phyloP scores from a whole-genome alignment of 1,140 invertebrate species.

The Pseudomyrmex pallidus region DNA sequence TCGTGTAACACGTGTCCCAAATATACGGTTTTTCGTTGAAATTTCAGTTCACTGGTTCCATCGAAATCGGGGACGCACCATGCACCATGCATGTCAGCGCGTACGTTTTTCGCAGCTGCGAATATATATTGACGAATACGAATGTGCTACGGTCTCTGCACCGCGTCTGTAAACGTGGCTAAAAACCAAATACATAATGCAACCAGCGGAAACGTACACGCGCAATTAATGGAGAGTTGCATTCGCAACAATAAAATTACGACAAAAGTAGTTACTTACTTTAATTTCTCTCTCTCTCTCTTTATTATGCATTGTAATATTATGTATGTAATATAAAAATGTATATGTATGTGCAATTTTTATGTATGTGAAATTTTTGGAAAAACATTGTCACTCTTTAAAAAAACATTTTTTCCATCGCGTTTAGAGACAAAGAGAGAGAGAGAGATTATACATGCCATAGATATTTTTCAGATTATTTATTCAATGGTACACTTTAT shows the following conservation, averaged over 20 bases:
- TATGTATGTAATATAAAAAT: not conserved
- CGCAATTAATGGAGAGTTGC: constrained; percentile 29
- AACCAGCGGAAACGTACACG: not conserved
- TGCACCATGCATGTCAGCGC: constrained; percentile 48
- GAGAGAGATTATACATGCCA: not conserved
- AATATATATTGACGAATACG: constrained; percentile 56
- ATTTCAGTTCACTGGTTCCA: constrained; percentile 52
- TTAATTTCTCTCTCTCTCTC: not conserved
- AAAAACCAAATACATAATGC: constrained; percentile 48
- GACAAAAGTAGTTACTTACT: not conserved
- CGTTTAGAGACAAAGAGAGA: too few species aligned
- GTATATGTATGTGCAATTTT: not conserved
- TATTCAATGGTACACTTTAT: not conserved
- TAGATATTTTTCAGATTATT: constrained; percentile 16
- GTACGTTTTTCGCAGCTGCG: constrained; percentile 54
- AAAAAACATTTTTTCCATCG: not conserved
- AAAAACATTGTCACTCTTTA: not conserved
- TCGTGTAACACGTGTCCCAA: constrained; percentile 52
- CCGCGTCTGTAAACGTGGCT: not conserved
- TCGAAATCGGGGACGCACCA: constrained; percentile 53
- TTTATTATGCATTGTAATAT: not conserved
- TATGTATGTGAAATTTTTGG: not conserved
- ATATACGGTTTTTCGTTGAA: constrained; percentile 59
- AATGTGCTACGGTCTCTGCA: constrained; percentile 48
- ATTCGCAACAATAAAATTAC: constrained; percentile 10